A percentile compares a stretch with the other conserved stretches of the same genome.
These are phyloP conservation scores for Bucorvus abyssinicus DNA, from an alignment of 2,797 vertebrate genomes.

Conservation along the genomic window DNA sequence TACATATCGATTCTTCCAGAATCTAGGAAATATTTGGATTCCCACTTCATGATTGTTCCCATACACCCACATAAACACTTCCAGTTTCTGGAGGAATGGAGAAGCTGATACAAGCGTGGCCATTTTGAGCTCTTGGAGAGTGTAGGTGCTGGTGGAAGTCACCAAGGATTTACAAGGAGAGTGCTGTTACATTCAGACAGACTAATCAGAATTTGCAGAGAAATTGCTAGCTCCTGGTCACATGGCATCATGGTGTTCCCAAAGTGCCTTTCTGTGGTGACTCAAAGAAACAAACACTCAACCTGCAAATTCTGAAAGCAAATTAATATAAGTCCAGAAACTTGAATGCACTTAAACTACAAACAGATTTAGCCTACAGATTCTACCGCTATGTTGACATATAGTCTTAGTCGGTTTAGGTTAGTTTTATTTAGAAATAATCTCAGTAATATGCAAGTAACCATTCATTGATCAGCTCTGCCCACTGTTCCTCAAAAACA, in stretches of 20 bases:
- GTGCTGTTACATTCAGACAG: neutral
- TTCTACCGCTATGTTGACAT: neutral
- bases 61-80: neutral
- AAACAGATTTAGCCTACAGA: neutral
- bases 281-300: neutral
- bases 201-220: neutral
- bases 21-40: neutral
- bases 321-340: neutral
- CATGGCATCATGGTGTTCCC: neutral
- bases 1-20: neutral
- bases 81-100: neutral
- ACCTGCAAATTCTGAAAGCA: neutral
- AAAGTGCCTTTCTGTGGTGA: neutral
- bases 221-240: neutral
- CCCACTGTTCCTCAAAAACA: neutral
- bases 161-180: neutral
- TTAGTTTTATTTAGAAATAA: neutral
- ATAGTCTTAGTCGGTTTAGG: neutral
- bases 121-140: neutral
- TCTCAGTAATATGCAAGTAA: neutral
- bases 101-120: neutral
- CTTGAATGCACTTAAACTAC: neutral
- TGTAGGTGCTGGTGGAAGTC: neutral
- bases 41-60: neutral
- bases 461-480: neutral